Percentiles rank a stretch among this genome's conserved stretches.
phyloP scores from a whole-genome alignment of 2,797 vertebrate genomes.

The Sebastes nivosus region DNA sequence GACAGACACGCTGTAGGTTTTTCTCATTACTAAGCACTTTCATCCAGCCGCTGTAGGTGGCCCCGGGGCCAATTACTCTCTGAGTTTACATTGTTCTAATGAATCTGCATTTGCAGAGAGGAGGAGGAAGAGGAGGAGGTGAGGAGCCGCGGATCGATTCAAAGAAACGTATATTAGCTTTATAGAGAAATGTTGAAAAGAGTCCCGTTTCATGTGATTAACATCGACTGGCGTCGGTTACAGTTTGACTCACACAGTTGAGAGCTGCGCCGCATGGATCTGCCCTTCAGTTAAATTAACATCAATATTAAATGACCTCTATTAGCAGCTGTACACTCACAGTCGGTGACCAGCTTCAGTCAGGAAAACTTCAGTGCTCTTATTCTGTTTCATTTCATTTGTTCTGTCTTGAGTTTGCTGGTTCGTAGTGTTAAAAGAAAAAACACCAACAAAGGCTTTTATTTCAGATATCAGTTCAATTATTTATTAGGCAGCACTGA shows the following conservation, averaged over 20 bases:
- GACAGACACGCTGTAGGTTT: slow-evolving; percentile 51
- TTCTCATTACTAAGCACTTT: slow-evolving; percentile 53
- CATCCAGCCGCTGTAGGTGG: slow-evolving; percentile 38
- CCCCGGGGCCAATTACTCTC: slow-evolving; percentile 55
- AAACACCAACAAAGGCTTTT: neutral
- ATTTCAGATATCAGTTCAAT: neutral
- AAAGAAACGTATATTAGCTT: neutral
- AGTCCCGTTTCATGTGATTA: neutral
- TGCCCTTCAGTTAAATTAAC: neutral
- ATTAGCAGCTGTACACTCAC: neutral
- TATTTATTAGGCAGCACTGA: neutral
- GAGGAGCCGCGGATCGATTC: neutral
- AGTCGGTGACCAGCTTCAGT: neutral
- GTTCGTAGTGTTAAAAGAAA: too few relatives aligned
- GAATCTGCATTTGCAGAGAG: slow-evolving; percentile 27
- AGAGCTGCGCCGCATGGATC: neutral
- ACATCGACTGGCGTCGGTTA: neutral
- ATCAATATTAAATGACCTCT: neutral
- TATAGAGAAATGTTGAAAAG: neutral
- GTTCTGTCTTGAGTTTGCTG: neutral
- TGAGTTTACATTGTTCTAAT: slow-evolving; percentile 47
- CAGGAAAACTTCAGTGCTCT: neutral
- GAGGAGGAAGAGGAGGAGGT: slow-evolving; percentile 11
- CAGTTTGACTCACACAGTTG: neutral
- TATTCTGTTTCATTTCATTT: neutral